Evolutionary conservation across 2,888 invertebrate genomes (phyloP).

Genomic region (Flexamia atlantica): DNA sequence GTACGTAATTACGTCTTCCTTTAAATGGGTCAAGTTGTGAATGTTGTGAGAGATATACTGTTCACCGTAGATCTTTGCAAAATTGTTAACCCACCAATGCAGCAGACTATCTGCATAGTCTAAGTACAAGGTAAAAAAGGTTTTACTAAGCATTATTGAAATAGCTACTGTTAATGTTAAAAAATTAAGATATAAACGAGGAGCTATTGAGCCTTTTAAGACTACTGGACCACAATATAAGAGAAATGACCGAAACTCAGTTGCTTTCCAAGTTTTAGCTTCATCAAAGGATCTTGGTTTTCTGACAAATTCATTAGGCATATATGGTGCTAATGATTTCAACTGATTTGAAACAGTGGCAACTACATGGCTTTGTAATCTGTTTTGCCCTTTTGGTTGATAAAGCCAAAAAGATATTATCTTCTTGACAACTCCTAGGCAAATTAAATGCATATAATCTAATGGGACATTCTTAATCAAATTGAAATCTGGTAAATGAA

Average conservation of each 20-base stretch:
- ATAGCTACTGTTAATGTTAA: background rate
- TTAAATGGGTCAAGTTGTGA: background rate
- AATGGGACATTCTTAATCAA: background rate
- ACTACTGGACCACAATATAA: conserved; percentile 7
- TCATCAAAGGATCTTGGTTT: conserved; percentile 11
- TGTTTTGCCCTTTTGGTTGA: background rate
- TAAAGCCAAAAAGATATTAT: background rate
- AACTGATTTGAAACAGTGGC: background rate
- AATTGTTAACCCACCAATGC: conserved; percentile 53
- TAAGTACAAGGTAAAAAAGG: conserved; percentile 1
- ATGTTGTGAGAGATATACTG: conserved; percentile 14
- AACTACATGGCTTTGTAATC: background rate
- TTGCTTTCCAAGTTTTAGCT: background rate
- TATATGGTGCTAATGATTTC: background rate
- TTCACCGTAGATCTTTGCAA: conserved; percentile 5
- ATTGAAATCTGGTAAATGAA: conserved; percentile 9
- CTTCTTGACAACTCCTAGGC: background rate
- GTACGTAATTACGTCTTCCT: background rate
- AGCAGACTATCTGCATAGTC: conserved; percentile 62
- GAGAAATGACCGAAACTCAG: background rate
- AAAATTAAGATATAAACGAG: background rate
- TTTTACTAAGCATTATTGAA: conserved; percentile 17
- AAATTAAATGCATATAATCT: no score
- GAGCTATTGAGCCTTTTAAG: background rate
- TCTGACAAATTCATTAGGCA: conserved; percentile 7